A percentile compares a stretch with the other conserved stretches of the same genome.
phyloP scores from a whole-genome alignment of 2,113 vertebrate species.

The Oostethus manadensis region DNA sequence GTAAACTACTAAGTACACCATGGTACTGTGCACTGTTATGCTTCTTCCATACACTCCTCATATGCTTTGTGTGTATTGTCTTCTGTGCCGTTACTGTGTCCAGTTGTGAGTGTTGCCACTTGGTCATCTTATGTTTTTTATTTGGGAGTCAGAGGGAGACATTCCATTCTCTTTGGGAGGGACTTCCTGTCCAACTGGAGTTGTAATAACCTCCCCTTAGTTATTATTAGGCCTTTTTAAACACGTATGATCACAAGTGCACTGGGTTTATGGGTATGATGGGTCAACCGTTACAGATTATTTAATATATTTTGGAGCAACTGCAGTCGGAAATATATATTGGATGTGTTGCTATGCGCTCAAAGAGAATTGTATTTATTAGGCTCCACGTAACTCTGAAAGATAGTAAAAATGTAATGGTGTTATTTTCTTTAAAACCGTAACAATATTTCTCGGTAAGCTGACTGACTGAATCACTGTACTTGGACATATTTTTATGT shows the following conservation, averaged over 20 bases:
- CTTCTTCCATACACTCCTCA: conserved; percentile 40
- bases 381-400: not conserved
- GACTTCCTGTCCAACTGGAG: conserved; percentile 20
- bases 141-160: conserved; percentile 51
- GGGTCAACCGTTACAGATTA: not conserved
- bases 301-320: not conserved
- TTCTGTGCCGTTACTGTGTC: conserved; percentile 29
- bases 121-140: conserved; percentile 39
- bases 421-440: conserved; percentile 28
- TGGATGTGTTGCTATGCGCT: conserved; percentile 15
- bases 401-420: not conserved
- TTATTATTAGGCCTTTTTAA: conserved; percentile 21
- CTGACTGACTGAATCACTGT: conserved; percentile 23
- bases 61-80: conserved; percentile 20
- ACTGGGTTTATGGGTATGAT: conserved; percentile 11
- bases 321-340: not conserved
- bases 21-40: conserved; percentile 27
- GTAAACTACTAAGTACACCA: conserved; percentile 19
- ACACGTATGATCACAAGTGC: conserved; percentile 47
- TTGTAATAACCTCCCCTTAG: not conserved
- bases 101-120: conserved; percentile 23
- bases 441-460: conserved; percentile 12
- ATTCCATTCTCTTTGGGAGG: conserved; percentile 57
- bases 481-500: conserved; percentile 39
- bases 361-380: conserved; percentile 28